Percentiles rank a stretch among this genome's conserved stretches.
phyloP scores from a whole-genome alignment of 2,797 vertebrate genomes.

The Galagoides demidoff region DNA sequence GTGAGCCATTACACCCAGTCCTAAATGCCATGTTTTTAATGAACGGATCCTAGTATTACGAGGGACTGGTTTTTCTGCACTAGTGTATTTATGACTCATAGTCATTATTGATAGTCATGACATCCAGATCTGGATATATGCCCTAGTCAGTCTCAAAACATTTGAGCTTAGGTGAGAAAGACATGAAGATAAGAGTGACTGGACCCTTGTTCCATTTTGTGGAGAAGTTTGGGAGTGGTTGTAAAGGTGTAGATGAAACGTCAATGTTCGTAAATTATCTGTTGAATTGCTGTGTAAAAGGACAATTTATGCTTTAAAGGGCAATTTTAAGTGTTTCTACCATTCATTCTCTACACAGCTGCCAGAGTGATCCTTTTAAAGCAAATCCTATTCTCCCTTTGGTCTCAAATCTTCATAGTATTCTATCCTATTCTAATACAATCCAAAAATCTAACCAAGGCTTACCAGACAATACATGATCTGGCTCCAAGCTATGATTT shows the following conservation, averaged over 20 bases:
- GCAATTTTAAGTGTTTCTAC: background rate
- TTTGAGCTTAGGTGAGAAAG: constrained; percentile 10
- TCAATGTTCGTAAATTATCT: background rate
- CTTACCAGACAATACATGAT: background rate
- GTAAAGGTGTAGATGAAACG: background rate
- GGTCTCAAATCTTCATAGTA: background rate
- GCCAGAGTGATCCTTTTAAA: constrained; percentile 3
- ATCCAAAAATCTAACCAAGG: background rate
- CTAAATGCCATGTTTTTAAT: constrained; percentile 4
- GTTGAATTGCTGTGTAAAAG: background rate
- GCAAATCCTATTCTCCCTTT: background rate
- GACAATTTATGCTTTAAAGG: background rate
- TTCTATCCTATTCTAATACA: background rate
- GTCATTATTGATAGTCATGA: constrained; percentile 25
- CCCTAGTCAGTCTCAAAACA: background rate
- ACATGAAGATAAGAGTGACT: background rate
- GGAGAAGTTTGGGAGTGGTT: background rate
- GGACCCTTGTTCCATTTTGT: background rate
- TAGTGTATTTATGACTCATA: constrained; percentile 30
- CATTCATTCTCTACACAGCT: background rate
- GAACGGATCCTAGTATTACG: background rate
- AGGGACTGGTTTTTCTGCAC: constrained; percentile 29
- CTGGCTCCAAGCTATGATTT: background rate
- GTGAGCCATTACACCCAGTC: too few relatives aligned
- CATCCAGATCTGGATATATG: background rate